phyloP scores from a whole-genome alignment of 2,888 invertebrate species.

The Sicus ferrugineus region DNA sequence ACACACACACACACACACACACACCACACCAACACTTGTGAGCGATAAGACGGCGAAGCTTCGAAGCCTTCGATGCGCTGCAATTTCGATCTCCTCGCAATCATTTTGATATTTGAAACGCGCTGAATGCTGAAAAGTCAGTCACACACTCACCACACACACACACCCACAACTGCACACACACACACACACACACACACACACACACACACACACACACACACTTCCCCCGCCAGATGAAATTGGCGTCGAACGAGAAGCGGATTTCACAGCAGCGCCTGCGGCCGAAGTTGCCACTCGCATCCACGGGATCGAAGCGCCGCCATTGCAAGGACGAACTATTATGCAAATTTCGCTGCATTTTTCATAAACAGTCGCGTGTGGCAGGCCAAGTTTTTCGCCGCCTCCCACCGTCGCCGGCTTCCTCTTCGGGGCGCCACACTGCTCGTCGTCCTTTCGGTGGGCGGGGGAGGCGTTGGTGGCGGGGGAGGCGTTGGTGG shows the following conservation, averaged over 20 bases:
- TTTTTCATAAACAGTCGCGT: conserved; percentile 21
- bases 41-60: too few relatives aligned
- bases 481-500: too few relatives aligned
- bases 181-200: conserved; percentile 14
- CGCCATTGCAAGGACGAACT: neutral
- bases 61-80: too few relatives aligned
- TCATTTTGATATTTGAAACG: neutral
- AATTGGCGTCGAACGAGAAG: conserved; percentile 16
- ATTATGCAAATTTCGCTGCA: conserved; percentile 23
- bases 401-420: neutral
- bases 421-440: neutral
- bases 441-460: conserved; percentile 7
- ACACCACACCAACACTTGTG: too few relatives aligned
- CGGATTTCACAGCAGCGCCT: neutral
- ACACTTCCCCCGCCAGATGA: neutral
- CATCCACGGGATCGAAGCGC: neutral
- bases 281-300: neutral
- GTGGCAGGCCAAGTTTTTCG: neutral
- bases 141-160: neutral
- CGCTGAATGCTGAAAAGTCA: neutral
- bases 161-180: neutral
- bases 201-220: conserved; percentile 5
- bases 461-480: too few relatives aligned
- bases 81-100: too few relatives aligned
- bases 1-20: too few relatives aligned